phyloP scores from a whole-genome alignment of 2,888 invertebrate genomes.

The Notocelia uddmanniana region DNA sequence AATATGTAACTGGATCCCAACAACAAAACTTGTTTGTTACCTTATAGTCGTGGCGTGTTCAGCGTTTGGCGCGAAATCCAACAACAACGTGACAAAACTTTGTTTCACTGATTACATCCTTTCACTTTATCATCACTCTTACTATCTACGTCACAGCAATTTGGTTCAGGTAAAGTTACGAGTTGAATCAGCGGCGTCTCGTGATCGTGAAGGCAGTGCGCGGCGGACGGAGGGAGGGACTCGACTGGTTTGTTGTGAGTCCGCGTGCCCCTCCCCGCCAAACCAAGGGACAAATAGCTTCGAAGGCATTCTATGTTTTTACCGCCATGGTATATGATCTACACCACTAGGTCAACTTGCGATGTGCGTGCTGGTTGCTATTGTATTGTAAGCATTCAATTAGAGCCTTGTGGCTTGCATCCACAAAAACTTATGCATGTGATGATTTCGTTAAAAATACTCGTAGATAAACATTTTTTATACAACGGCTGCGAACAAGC shows the following conservation, averaged over 20 bases:
- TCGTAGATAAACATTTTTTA: too few relatives aligned
- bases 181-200: slow-evolving; percentile 61
- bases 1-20: slow-evolving; percentile 11
- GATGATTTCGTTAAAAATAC: too few relatives aligned
- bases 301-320: slow-evolving; percentile 55
- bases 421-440: too few relatives aligned
- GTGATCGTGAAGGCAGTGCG: slow-evolving; percentile 51
- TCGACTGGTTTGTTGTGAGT: slow-evolving; percentile 70
- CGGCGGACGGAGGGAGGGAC: slow-evolving; percentile 58
- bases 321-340: slow-evolving; percentile 9
- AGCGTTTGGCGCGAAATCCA: slow-evolving; percentile 51
- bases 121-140: slow-evolving; percentile 79
- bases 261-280: slow-evolving; percentile 55
- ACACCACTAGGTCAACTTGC: slow-evolving; percentile 37
- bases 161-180: slow-evolving; percentile 56
- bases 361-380: slow-evolving; percentile 48
- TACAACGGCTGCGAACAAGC: too few relatives aligned
- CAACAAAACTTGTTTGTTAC: slow-evolving; percentile 38
- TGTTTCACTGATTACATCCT: slow-evolving; percentile 52
- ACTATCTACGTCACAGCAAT: slow-evolving; percentile 59
- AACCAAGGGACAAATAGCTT: slow-evolving; percentile 56
- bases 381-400: slow-evolving; percentile 18
- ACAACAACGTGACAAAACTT: slow-evolving; percentile 37
- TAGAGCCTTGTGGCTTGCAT: not conserved
- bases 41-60: slow-evolving; percentile 39